A percentile compares a stretch with the other conserved stretches of the same genome.
phyloP scores from a whole-genome alignment of 2,113 vertebrate species.

The Ciconia maguari region DNA sequence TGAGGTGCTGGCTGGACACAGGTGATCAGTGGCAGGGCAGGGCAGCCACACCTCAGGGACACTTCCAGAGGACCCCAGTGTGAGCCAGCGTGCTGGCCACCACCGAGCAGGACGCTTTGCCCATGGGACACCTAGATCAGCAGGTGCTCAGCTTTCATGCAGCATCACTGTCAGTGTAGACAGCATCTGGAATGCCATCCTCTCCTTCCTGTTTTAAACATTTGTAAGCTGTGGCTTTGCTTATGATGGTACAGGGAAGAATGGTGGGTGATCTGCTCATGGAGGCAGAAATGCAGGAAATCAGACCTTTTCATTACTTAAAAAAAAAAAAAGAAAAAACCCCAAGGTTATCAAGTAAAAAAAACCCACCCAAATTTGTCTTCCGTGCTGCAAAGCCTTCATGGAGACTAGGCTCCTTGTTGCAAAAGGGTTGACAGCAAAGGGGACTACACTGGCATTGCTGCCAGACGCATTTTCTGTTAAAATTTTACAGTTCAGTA shows the following conservation, averaged over 20 bases:
- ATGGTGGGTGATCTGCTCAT: neutral
- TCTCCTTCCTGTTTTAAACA: neutral
- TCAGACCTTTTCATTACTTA: neutral
- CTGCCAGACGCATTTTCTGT: neutral
- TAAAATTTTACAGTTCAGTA: conserved; percentile 10
- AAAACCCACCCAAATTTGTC: neutral
- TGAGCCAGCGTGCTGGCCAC: neutral
- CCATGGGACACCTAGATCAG: neutral
- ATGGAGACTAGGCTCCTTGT: neutral
- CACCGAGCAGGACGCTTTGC: accelerated
- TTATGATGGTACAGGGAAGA: neutral
- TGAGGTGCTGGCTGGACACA: neutral
- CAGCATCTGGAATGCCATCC: neutral
- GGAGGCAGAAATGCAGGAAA: neutral
- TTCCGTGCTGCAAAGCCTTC: neutral
- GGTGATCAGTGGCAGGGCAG: neutral
- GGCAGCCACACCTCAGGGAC: neutral
- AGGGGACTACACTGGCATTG: neutral
- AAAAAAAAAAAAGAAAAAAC: neutral
- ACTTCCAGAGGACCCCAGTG: neutral
- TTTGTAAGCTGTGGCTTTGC: neutral
- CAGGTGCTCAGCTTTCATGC: neutral
- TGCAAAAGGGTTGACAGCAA: neutral
- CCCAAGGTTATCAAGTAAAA: neutral
- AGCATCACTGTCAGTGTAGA: no score